Evolutionary conservation across 2,113 vertebrate species (phyloP).

Genomic region (Promerops cafer): DNA sequence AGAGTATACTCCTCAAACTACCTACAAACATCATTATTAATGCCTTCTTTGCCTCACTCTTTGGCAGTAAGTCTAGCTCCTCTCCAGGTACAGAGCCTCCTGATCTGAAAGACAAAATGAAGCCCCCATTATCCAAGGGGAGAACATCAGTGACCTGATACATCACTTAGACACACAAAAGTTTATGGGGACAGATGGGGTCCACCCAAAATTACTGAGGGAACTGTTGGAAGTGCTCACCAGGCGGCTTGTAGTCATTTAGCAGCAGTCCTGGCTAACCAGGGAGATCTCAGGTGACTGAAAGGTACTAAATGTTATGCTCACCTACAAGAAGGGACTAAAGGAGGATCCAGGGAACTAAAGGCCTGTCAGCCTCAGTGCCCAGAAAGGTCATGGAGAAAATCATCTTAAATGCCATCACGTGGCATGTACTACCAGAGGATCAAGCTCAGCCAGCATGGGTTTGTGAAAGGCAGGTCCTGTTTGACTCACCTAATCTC

Average conservation of each 20-base stretch:
- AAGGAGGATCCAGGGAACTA: not conserved
- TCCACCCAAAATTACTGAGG: not conserved
- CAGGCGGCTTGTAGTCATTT: not conserved
- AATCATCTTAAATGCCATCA: not conserved
- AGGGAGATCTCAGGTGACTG: not conserved
- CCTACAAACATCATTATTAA: not conserved
- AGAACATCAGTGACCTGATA: not conserved
- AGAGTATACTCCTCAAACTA: not conserved
- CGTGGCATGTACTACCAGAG: not conserved
- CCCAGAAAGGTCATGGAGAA: not conserved
- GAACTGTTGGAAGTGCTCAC: not conserved
- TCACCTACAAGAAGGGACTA: not conserved
- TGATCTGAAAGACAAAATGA: not conserved
- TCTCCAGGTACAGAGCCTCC: not conserved
- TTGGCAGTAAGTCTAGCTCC: not conserved
- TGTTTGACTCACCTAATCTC: not conserved
- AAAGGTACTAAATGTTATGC: not conserved
- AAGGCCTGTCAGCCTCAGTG: not conserved
- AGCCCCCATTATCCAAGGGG: not conserved
- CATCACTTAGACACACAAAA: not conserved
- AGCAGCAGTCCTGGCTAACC: not conserved
- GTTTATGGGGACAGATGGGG: not conserved
- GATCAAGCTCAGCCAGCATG: not conserved
- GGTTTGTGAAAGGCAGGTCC: not conserved
- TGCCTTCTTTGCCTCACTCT: not conserved